phyloP scores from a whole-genome alignment of 1,140 invertebrate species.

The Caenorhabditis inopinata region DNA sequence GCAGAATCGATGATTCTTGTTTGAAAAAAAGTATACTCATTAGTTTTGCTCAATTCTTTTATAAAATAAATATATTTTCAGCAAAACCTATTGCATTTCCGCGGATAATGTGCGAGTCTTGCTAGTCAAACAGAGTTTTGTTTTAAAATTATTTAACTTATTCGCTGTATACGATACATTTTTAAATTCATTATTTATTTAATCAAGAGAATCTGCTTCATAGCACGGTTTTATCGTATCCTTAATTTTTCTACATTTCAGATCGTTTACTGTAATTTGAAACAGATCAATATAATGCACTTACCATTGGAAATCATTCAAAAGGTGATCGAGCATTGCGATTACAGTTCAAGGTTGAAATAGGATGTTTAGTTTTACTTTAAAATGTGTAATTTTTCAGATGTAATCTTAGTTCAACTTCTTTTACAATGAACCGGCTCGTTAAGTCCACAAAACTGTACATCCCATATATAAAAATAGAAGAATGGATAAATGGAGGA shows the following conservation, averaged over 20 bases:
- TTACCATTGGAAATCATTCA: not conserved
- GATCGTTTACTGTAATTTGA: not conserved
- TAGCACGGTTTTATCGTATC: too few relatives aligned
- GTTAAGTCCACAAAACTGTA: not conserved
- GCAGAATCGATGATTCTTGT: too few relatives aligned
- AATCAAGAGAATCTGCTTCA: too few relatives aligned
- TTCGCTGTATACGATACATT: too few relatives aligned
- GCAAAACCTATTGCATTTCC: not conserved
- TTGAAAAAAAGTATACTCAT: too few relatives aligned
- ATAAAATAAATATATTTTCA: not conserved
- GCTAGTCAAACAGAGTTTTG: too few relatives aligned
- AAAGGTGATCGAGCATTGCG: not conserved
- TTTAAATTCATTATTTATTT: too few relatives aligned
- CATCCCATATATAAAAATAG: not conserved
- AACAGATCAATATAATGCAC: not conserved
- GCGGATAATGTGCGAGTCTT: not conserved
- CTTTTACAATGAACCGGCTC: not conserved
- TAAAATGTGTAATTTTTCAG: not conserved
- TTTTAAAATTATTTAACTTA: too few relatives aligned
- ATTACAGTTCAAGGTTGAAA: not conserved
- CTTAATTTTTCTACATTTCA: not conserved
- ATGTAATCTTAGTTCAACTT: not conserved
- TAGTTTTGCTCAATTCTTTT: too few relatives aligned
- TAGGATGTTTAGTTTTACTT: not conserved
- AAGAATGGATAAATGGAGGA: not conserved